phyloP scores from a whole-genome alignment of 2,113 vertebrate genomes.

The Marmota monax region DNA sequence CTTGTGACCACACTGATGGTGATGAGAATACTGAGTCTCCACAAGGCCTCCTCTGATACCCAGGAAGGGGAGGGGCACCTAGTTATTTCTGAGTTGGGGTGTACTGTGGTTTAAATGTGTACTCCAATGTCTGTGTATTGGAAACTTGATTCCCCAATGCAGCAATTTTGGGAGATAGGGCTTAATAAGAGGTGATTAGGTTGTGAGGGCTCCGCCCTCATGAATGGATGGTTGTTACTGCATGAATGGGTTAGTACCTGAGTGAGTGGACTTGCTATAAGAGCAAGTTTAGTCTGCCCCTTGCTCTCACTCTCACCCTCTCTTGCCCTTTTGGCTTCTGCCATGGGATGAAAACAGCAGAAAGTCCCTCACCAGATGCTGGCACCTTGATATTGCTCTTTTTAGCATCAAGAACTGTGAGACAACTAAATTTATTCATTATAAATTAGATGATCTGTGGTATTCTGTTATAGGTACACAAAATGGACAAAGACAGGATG shows the following conservation, averaged over 20 bases:
- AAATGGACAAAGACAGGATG: neutral
- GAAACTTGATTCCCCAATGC: neutral
- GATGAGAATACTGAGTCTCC: neutral
- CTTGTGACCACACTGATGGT: neutral
- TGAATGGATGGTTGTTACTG: neutral
- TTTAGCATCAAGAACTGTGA: neutral
- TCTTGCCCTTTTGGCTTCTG: neutral
- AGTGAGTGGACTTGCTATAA: neutral
- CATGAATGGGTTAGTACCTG: neutral
- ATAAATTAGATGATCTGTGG: neutral
- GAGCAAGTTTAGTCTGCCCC: neutral
- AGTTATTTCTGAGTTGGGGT: neutral
- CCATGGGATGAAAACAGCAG: neutral
- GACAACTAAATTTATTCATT: neutral
- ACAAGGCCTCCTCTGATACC: neutral
- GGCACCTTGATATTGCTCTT: neutral
- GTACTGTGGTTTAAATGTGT: neutral
- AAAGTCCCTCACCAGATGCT: neutral
- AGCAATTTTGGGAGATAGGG: too few species aligned
- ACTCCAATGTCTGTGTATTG: neutral
- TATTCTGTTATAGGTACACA: neutral
- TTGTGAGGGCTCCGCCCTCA: neutral
- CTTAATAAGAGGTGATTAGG: neutral
- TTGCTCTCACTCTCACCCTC: neutral
- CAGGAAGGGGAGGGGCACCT: neutral